These are phyloP conservation scores for Neoitamus cyanurus DNA, from an alignment of 2,888 invertebrate genomes.

Conservation along the genomic window DNA sequence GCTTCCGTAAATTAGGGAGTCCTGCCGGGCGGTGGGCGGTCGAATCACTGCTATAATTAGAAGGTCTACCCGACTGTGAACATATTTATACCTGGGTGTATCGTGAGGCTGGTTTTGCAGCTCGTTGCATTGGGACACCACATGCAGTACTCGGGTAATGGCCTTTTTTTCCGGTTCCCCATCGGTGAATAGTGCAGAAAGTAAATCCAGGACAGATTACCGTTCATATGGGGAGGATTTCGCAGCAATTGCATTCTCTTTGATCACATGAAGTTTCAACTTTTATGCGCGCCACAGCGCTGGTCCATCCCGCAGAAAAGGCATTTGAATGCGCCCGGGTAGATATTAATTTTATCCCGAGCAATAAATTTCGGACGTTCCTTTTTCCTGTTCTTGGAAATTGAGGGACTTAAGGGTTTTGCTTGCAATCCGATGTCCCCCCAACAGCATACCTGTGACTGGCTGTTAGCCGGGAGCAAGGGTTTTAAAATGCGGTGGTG, in stretches of 20 bases:
- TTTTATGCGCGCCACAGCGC: neutral
- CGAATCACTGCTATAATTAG: conserved; percentile 12
- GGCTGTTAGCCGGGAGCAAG: neutral
- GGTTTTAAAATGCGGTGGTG: neutral
- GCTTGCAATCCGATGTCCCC: neutral
- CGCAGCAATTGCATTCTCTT: conserved; percentile 7
- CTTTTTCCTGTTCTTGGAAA: conserved; percentile 1
- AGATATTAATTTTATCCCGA: conserved; percentile 1
- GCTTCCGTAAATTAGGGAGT: neutral
- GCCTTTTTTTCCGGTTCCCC: neutral
- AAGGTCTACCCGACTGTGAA: neutral
- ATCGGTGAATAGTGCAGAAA: conserved; percentile 20
- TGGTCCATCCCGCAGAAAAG: neutral
- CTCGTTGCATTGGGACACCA: conserved; percentile 38
- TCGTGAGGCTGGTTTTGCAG: conserved; percentile 15
- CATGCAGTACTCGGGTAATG: neutral
- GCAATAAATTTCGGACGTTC: conserved; percentile 5
- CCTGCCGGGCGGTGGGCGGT: neutral
- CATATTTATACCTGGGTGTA: conserved; percentile 15
- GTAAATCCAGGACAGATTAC: conserved; percentile 28
- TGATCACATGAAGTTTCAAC: conserved; percentile 13
- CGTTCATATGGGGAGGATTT: neutral
- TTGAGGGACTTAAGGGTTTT: neutral
- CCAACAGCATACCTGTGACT: neutral
- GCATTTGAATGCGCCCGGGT: neutral